Evolutionary conservation across 2,888 invertebrate species (phyloP), one percentile per base, ranked within the genome.

Genomic region (Scaptomyza cyrtandrae): DNA sequence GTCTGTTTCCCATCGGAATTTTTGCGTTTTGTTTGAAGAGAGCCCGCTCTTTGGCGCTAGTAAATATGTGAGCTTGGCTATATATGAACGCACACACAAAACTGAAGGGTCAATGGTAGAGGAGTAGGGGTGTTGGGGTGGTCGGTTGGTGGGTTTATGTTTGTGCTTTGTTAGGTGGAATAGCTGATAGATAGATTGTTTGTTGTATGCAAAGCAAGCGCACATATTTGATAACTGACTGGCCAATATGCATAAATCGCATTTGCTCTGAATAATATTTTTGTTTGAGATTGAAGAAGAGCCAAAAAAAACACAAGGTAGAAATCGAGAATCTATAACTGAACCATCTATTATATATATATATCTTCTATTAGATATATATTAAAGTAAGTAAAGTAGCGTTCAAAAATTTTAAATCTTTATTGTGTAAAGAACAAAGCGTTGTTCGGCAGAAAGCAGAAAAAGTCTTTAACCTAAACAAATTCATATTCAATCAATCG

Each of bases 1-100:
- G 78, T 78, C 78, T 58, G 70, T 49, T 76, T 76, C 75, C 75
- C 75, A 76, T 65, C 70, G 78, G 78, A 78, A 76, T 76, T 74
- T 76, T 78, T 74, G 75, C 53, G 75, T 78, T 78, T 78, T 74
- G 53, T 76, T 78, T 67, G 64, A 72, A 33, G 33, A 33, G 33
- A 33, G 10, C 10, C 6, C 14, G 16, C 49, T 31, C 24, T 24
- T 56, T 41, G 48, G 53, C 58, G 56, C 50, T 14, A 49, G 19
- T 2, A 19, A 33, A 14, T 39, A 52, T 48, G 24, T 44, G 52
- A 37, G 52, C 24, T 37, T 52, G 24, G n/a, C 37, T n/a, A 24
- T 27, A 41, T 16, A n/a, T n/a, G n/a, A n/a, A 14, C n/a, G 3
- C 2, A 3, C 3, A 16, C 41, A 3, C 2, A 41, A n/a, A 11